Conservation (phyloP, 2,888 invertebrate species). For the Heterodera filipjevi region DNA sequence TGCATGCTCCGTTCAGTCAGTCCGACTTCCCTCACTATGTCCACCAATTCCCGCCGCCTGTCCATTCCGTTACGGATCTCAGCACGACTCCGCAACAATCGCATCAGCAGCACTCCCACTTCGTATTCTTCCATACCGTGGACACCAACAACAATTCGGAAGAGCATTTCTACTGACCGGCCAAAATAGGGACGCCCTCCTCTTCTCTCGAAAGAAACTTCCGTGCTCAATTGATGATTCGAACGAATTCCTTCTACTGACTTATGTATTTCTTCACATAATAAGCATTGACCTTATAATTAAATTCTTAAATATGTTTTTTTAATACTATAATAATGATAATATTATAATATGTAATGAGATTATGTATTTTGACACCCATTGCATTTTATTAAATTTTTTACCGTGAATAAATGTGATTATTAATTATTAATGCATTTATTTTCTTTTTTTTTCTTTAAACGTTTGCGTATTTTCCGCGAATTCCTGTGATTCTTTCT, state of each 20-base stretch:
- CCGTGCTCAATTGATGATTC: background rate
- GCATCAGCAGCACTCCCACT: background rate
- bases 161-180: background rate
- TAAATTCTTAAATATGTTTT: background rate
- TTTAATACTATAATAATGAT: background rate
- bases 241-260: background rate
- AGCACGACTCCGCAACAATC: background rate
- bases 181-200: background rate
- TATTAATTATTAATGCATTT: too few relatives aligned
- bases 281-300: background rate
- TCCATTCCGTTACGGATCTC: background rate
- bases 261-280: background rate
- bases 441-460: too few relatives aligned
- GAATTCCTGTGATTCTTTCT: too few relatives aligned
- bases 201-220: background rate
- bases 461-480: too few relatives aligned
- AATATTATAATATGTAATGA: too few relatives aligned
- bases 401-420: too few relatives aligned
- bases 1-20: background rate
- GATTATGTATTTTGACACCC: too few relatives aligned
- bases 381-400: too few relatives aligned
- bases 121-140: conserved; percentile 5
- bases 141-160: conserved; percentile 17
- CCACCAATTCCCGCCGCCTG: background rate
- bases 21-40: background rate